Conservation (phyloP, 2,113 vertebrate species). For the Eupsittula cactorum region DNA sequence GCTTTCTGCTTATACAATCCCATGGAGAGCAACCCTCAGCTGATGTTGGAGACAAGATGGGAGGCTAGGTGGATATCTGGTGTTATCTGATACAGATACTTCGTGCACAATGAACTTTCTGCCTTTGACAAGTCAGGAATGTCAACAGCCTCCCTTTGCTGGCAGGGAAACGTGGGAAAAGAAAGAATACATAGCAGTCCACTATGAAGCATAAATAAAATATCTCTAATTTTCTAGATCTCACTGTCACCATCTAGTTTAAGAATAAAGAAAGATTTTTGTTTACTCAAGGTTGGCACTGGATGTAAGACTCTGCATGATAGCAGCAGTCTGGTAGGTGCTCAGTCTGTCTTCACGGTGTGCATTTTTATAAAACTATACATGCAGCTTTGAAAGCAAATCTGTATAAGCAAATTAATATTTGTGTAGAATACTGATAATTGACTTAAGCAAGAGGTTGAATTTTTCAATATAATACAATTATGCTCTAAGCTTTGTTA, state of each 20-base stretch:
- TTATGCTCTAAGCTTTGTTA: constrained; percentile 53
- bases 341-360: background rate
- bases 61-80: background rate
- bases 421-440: constrained; percentile 28
- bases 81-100: background rate
- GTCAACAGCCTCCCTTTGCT: background rate
- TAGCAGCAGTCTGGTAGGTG: background rate
- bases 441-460: constrained; percentile 39
- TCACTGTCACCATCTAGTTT: background rate
- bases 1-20: background rate
- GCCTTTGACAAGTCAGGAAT: background rate
- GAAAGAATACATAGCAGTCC: background rate
- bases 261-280: background rate
- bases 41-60: background rate
- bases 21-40: background rate
- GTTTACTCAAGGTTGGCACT: background rate
- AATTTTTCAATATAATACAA: constrained; percentile 46
- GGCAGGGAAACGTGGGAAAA: background rate
- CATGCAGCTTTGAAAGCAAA: constrained; percentile 12
- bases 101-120: background rate
- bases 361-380: constrained; percentile 29
- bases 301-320: background rate
- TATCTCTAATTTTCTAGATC: background rate
- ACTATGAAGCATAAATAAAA: background rate
- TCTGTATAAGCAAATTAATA: constrained; percentile 33